Conservation (phyloP, 1,140 invertebrate species). For the Scylla paramamosain region DNA sequence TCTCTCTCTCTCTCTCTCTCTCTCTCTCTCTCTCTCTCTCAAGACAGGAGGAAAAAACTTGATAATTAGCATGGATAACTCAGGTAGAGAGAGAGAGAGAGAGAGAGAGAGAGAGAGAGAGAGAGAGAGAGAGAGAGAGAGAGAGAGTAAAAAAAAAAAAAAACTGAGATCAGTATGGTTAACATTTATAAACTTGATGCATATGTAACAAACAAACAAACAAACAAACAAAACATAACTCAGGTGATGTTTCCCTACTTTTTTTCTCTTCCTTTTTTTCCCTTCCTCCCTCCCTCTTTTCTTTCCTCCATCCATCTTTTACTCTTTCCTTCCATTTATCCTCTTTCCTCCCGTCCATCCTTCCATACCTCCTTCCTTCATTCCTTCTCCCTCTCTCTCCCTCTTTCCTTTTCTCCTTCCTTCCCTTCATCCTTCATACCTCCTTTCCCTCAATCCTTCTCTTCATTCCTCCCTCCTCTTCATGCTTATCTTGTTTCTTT, state of each 20-base stretch:
- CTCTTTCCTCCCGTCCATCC: neutral
- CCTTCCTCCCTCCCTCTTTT: neutral
- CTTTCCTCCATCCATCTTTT: neutral
- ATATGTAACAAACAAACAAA: neutral
- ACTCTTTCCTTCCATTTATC: neutral
- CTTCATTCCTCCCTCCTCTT: neutral
- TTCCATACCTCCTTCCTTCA: neutral
- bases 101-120: too few relatives aligned
- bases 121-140: too few relatives aligned
- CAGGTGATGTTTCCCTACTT: neutral
- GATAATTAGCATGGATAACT: too few relatives aligned
- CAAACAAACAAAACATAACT: neutral
- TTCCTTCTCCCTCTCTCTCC: neutral
- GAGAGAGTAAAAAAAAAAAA: too few relatives aligned
- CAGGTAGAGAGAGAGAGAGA: too few relatives aligned
- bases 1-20: too few relatives aligned
- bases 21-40: too few relatives aligned
- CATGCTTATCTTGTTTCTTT: neutral
- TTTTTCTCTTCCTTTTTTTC: neutral
- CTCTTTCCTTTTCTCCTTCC: neutral
- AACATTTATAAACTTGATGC: too few relatives aligned
- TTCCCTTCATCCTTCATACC: neutral
- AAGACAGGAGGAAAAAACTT: too few relatives aligned
- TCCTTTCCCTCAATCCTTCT: neutral
- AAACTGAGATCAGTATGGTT: too few relatives aligned